A percentile compares a stretch with the other conserved stretches of the same genome.
These are phyloP conservation scores for Archivesica marissinica DNA, from an alignment of 1,140 invertebrate genomes.

Conservation along the genomic window DNA sequence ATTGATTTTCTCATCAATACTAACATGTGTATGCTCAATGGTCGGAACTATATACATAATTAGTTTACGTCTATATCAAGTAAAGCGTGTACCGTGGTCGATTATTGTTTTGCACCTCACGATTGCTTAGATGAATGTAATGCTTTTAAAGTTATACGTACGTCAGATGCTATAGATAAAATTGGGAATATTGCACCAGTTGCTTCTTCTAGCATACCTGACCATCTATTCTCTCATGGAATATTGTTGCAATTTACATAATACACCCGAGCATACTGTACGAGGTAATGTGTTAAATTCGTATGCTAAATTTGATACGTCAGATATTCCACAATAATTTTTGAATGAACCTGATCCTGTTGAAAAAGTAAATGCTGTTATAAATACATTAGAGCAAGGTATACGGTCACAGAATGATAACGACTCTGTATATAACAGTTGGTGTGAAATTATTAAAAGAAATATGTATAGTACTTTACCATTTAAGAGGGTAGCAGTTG, in stretches of 20 bases:
- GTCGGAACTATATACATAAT: slow-evolving; percentile 34
- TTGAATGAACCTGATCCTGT: background rate
- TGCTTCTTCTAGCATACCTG: background rate
- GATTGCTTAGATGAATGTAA: background rate
- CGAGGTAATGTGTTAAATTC: background rate
- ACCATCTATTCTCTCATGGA: slow-evolving; percentile 11
- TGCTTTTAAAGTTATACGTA: slow-evolving; percentile 33
- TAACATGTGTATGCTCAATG: slow-evolving; percentile 63
- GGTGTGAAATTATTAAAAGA: background rate
- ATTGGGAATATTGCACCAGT: background rate
- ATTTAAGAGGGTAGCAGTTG: background rate
- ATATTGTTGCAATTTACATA: background rate
- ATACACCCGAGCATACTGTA: background rate
- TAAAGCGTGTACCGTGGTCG: slow-evolving; percentile 59
- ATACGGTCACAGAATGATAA: background rate
- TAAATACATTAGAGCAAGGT: background rate
- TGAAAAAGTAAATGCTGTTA: background rate
- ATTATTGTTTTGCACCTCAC: slow-evolving; percentile 57
- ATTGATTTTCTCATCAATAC: slow-evolving; percentile 62
- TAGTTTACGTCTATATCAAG: slow-evolving; percentile 49
- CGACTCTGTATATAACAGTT: background rate
- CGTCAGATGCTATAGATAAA: slow-evolving; percentile 29
- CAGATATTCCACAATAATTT: background rate
- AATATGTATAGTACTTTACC: background rate
- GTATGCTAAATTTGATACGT: background rate